Evolutionary conservation across 2,113 vertebrate genomes (phyloP).

Genomic region (Bagarius yarrelli): DNA sequence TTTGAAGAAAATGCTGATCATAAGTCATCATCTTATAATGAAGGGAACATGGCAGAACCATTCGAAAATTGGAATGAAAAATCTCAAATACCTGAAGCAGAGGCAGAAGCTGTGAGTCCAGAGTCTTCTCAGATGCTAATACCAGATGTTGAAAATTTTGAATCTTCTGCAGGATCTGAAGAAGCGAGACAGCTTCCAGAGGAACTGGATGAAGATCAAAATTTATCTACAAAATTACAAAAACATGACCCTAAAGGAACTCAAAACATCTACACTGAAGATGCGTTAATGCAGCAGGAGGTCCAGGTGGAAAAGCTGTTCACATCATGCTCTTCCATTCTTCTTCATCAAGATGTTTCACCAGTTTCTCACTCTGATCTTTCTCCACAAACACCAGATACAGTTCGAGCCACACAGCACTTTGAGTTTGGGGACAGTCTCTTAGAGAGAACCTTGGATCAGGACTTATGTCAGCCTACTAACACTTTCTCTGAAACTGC

Average conservation of each 20-base stretch:
- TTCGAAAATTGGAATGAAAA: neutral
- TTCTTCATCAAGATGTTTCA: constrained; percentile 48
- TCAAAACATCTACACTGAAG: neutral
- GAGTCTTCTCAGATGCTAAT: constrained; percentile 3
- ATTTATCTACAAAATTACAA: neutral
- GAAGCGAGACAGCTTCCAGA: neutral
- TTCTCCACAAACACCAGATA: constrained; percentile 57
- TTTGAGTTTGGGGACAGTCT: constrained; percentile 61
- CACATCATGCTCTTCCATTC: constrained; percentile 27
- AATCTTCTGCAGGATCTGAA: constrained; percentile 9
- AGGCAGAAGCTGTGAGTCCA: neutral
- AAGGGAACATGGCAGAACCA: constrained; percentile 32
- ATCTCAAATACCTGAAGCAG: neutral
- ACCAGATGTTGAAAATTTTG: constrained; percentile 23
- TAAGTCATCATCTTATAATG: constrained; percentile 1
- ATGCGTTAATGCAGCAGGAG: neutral
- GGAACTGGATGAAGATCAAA: neutral
- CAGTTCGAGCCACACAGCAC: constrained; percentile 45
- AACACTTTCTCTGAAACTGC: neutral
- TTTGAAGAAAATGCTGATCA: neutral
- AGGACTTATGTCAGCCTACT: neutral
- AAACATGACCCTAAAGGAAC: neutral
- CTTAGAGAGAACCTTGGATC: neutral
- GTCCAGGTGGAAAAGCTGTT: neutral
- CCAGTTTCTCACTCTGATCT: constrained; percentile 54